These are phyloP conservation scores for Enhydra lutris DNA, from an alignment of 2,113 vertebrate species.

Conservation along the genomic window DNA sequence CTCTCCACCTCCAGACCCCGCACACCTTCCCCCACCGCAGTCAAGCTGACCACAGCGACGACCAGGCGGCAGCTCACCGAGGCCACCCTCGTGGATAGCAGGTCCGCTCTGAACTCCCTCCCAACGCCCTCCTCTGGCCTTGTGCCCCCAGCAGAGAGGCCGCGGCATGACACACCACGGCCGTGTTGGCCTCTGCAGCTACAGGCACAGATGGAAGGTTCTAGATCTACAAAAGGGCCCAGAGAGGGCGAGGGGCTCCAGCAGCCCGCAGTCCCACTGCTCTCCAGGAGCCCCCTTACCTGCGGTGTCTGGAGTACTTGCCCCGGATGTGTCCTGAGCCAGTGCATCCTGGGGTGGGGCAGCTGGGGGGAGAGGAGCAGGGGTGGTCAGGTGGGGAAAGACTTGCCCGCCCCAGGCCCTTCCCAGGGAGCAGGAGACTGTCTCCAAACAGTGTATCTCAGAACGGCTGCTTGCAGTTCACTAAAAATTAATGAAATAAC, in stretches of 20 bases:
- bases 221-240: not conserved
- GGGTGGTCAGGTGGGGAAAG: not conserved
- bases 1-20: not conserved
- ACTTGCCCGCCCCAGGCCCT: not conserved
- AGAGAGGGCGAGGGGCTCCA: not conserved
- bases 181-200: not conserved
- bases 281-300: constrained; percentile 82
- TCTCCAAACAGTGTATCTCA: constrained; percentile 30
- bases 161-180: rapidly evolving
- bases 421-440: not conserved
- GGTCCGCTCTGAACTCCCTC: not conserved
- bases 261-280: not conserved
- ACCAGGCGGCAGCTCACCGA: not conserved
- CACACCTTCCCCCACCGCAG: not conserved
- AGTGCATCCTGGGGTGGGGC: constrained; percentile 96
- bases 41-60: not conserved
- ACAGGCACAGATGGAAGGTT: not conserved
- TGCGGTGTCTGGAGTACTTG: constrained; percentile 97
- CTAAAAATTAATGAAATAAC: constrained; percentile 81
- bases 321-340: constrained; percentile 96
- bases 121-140: not conserved
- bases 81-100: rapidly evolving
- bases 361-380: constrained; percentile 85
- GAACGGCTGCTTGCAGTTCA: constrained; percentile 53
- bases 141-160: not conserved